These are phyloP conservation scores for Dasypus novemcinctus DNA, from an alignment of 2,113 vertebrate genomes.

Conservation along the genomic window DNA sequence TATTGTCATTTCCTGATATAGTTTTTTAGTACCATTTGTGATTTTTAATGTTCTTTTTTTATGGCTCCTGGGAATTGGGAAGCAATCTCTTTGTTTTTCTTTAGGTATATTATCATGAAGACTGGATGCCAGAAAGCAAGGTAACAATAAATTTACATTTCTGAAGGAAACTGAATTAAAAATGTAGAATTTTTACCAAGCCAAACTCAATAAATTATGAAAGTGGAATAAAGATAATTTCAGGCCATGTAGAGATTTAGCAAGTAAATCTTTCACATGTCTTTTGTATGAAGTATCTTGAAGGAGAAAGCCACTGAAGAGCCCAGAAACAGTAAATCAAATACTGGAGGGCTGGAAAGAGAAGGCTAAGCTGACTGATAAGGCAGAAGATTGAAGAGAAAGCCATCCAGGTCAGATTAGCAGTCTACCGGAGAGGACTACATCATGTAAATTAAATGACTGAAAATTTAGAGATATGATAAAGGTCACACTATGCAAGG, in stretches of 20 bases:
- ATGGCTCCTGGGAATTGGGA: not conserved
- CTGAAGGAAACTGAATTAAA: not conserved
- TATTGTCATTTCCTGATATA: not conserved
- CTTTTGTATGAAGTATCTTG: not conserved
- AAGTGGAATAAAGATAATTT: not conserved
- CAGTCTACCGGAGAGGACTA: not conserved
- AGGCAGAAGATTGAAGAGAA: no score
- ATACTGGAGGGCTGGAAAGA: not conserved
- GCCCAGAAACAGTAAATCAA: not conserved
- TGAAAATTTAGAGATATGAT: not conserved
- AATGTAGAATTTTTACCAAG: not conserved
- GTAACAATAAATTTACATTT: not conserved
- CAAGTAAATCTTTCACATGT: not conserved
- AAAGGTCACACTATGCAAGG: not conserved
- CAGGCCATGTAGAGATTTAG: not conserved
- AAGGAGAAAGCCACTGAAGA: not conserved
- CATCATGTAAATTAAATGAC: not conserved
- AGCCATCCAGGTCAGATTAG: not conserved
- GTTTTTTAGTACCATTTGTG: not conserved
- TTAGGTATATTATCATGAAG: not conserved
- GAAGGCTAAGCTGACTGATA: not conserved
- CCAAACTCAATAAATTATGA: not conserved
- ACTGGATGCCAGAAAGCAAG: not conserved
- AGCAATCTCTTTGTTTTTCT: not conserved
- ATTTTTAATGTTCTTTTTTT: not conserved